These are phyloP conservation scores for Cryptus armator DNA, from an alignment of 2,888 invertebrate species.

Conservation along the genomic window DNA sequence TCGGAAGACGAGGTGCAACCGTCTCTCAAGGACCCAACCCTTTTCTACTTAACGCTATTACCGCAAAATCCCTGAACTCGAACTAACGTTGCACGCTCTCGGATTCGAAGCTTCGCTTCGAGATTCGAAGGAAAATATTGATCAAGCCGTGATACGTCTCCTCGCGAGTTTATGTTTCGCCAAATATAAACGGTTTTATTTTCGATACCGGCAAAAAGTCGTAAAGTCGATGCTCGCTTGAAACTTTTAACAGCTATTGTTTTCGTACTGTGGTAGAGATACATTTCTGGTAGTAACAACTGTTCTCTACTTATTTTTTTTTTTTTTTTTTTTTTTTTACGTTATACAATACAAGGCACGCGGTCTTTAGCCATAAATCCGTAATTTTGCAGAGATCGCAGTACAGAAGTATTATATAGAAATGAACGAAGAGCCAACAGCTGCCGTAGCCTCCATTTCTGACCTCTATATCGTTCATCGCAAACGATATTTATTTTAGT, in stretches of 20 bases:
- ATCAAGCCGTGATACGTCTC: slow-evolving; percentile 12
- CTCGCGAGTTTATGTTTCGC: background rate
- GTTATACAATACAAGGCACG: too few relatives aligned
- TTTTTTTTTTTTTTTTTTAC: too few relatives aligned
- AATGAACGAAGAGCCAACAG: too few relatives aligned
- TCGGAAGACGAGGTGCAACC: background rate
- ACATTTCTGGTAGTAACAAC: background rate
- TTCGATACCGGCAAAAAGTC: background rate
- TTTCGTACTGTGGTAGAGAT: background rate
- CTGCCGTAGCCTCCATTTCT: too few relatives aligned
- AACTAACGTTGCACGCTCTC: background rate
- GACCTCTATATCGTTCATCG: background rate
- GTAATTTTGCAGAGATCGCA: too few relatives aligned
- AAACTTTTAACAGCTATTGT: background rate
- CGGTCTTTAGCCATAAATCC: too few relatives aligned
- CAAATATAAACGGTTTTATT: slow-evolving; percentile 5
- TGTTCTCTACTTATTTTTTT: too few relatives aligned
- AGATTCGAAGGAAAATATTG: slow-evolving; percentile 14
- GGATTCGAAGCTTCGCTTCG: slow-evolving; percentile 5
- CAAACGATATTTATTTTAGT: background rate
- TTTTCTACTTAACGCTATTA: slow-evolving; percentile 35
- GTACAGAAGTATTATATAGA: too few relatives aligned
- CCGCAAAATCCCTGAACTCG: background rate
- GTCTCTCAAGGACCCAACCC: background rate
- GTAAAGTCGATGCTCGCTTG: background rate